Evolutionary conservation across 2,113 vertebrate genomes (phyloP).

Genomic region (Equus quagga): DNA sequence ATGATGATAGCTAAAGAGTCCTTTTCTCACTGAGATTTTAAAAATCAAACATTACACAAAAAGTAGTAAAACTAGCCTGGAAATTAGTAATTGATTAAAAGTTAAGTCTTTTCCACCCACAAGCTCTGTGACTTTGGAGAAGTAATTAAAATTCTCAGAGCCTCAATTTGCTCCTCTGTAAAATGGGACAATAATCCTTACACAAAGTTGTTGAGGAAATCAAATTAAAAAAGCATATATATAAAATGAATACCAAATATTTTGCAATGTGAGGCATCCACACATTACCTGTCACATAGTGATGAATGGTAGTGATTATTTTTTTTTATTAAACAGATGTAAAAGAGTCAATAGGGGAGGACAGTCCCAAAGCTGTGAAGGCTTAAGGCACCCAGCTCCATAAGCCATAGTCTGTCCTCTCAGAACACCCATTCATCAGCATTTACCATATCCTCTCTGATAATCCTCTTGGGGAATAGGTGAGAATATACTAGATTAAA

Average conservation of each 20-base stretch:
- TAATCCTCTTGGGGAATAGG: neutral
- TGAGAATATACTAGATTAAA: neutral
- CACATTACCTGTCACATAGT: neutral
- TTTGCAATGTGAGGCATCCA: neutral
- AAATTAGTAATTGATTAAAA: neutral
- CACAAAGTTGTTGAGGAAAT: neutral
- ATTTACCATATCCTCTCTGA: neutral
- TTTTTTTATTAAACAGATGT: neutral
- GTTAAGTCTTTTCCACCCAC: neutral
- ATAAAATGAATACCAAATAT: no score
- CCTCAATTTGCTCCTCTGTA: neutral
- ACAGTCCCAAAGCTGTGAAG: neutral
- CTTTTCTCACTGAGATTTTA: neutral
- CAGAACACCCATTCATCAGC: neutral
- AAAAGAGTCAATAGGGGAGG: neutral
- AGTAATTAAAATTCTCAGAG: constrained; percentile 28
- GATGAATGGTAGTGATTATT: neutral
- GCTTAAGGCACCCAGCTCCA: neutral
- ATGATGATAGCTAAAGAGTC: neutral
- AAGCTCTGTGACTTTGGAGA: neutral
- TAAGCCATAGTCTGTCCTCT: neutral
- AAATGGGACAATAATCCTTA: neutral
- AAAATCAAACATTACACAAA: neutral
- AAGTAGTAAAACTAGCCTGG: neutral
- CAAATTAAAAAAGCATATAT: neutral